Evolutionary conservation across 2,888 invertebrate species (phyloP).

Genomic region (Lasioglossum leucozonium): DNA sequence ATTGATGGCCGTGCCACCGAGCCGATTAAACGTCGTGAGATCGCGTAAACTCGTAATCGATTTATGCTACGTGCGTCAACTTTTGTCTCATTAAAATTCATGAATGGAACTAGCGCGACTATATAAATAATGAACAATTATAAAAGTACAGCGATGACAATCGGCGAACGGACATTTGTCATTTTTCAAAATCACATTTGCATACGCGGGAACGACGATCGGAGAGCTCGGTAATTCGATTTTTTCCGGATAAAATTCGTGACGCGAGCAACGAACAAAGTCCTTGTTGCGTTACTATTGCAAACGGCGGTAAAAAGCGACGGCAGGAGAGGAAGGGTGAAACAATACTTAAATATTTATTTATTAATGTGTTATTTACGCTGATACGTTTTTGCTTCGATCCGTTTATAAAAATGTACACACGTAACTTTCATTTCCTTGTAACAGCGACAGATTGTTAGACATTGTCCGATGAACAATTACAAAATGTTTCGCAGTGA

Average conservation of each 20-base stretch:
- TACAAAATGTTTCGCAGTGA: not conserved
- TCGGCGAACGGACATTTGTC: not conserved
- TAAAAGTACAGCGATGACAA: not conserved
- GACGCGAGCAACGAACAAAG: too few species aligned
- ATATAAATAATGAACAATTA: not conserved
- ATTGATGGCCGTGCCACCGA: not conserved
- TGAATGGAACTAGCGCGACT: not conserved
- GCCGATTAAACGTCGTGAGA: not conserved
- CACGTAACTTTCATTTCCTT: not conserved
- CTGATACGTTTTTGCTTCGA: too few species aligned
- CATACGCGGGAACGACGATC: not conserved
- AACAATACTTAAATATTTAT: too few species aligned
- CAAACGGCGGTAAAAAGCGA: not conserved
- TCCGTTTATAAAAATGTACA: not conserved
- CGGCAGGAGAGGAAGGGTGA: too few species aligned
- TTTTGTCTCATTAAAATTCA: not conserved
- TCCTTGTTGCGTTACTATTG: too few species aligned
- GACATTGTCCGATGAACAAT: not conserved
- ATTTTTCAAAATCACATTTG: not conserved
- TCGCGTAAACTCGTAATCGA: not conserved
- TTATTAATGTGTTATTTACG: too few species aligned
- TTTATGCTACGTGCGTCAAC: conserved; percentile 3
- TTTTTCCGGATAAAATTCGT: too few species aligned
- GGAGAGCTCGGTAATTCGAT: not conserved
- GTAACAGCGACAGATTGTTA: not conserved